Evolutionary conservation across 2,113 vertebrate species (phyloP), one percentile per base, ranked within the genome.

Genomic region (Pardalotus punctatus): DNA sequence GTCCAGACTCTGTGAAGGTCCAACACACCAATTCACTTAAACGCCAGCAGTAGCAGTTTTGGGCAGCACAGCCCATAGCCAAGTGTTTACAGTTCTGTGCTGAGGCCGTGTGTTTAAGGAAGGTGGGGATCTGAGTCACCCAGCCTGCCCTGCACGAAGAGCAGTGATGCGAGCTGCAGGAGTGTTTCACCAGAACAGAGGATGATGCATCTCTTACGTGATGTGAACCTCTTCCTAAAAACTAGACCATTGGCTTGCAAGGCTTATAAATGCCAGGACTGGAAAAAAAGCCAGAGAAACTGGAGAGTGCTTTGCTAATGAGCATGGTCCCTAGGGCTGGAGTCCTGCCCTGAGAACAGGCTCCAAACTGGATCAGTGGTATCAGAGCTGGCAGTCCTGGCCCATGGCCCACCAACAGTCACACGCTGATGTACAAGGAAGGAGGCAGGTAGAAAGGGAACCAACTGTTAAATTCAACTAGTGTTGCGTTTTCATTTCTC

Each of bases 71-170:
- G 81, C 58, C 36, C 7, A 5, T 45, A 9, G 20, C 19, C 8
- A 3, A 3, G 35, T 28, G n/a, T 58, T 86, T 50, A 31, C 31
- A 18, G 73, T 36, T 73, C 38, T 14, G 24, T 42, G 23, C 4
- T 27, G 47, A 57, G 28, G 54, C 57, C 76, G 77, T 14, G 10
- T 64, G n/a, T 72, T 24, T 54, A 6, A 64, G 45, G 45, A 50
- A 73, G 53, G 45, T 45, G 58, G 43, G 33, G 67, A 62, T 58
- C 71, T 66, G 95, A 93, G 76, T 83, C 94, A 93, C 47, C 33
- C 33, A 47, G 67, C 38, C 47, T 50, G 74, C 33, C 1, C n/a
- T 38, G 13, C 58, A 20, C 3, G 3, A 27, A 40, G 45, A 67
- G 31, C 57, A 72, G 70, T 38, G 38, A 36, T 20, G 45, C 6